A percentile compares a stretch with the other conserved stretches of the same genome.
Evolutionary conservation across 2,888 invertebrate genomes (phyloP).

Genomic region (Ophioninae sp.): DNA sequence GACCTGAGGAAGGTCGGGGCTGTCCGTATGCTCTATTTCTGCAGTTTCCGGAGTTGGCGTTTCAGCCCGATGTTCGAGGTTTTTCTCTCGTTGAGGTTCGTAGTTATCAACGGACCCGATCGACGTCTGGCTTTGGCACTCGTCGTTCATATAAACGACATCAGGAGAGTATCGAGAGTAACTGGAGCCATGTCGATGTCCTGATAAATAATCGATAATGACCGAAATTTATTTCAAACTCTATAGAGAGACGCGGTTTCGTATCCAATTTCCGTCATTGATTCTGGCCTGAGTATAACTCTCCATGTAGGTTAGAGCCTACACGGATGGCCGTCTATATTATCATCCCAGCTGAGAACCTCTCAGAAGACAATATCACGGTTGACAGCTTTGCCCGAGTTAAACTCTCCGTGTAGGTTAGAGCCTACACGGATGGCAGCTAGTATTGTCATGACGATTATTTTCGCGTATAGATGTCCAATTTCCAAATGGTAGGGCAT

Average conservation of each 20-base stretch:
- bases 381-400: slow-evolving; percentile 22
- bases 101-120: not conserved
- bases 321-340: too few species aligned
- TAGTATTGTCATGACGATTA: not conserved
- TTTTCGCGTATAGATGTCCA: too few species aligned
- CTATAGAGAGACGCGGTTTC: not conserved
- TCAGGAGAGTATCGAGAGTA: not conserved
- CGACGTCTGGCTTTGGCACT: not conserved
- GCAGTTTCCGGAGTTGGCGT: not conserved
- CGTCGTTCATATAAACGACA: not conserved
- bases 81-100: not conserved
- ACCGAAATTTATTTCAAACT: not conserved
- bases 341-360: too few species aligned
- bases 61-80: not conserved
- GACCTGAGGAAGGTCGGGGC: not conserved
- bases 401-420: slow-evolving; percentile 27
- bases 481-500: not conserved
- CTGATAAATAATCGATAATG: not conserved
- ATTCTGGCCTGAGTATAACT: too few species aligned
- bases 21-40: not conserved
- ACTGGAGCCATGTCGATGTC: slow-evolving; percentile 5
- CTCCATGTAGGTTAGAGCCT: too few species aligned
- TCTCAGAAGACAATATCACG: not conserved
- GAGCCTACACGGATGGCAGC: slow-evolving; percentile 22
- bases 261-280: not conserved